Evolutionary conservation across 1,140 invertebrate genomes (phyloP).

Genomic region (Euglossa dilemma): DNA sequence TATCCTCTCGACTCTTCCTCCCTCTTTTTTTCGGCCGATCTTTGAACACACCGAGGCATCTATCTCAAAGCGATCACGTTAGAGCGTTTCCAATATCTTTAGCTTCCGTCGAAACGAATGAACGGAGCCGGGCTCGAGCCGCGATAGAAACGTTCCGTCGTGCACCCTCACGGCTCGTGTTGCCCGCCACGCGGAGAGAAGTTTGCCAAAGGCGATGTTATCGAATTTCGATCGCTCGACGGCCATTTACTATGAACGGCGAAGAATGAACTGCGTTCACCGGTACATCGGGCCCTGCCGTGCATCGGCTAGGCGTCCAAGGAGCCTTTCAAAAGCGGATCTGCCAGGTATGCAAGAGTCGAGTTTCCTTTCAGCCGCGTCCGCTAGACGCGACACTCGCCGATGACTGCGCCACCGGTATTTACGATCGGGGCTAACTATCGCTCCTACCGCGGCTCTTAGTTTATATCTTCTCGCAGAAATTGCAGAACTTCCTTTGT

Average conservation of each 20-base stretch:
- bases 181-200: conserved; percentile 32
- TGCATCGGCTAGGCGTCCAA: conserved; percentile 30
- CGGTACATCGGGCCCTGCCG: conserved; percentile 18
- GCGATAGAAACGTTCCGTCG: conserved; percentile 45
- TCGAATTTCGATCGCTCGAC: conserved; percentile 58
- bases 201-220: conserved; percentile 57
- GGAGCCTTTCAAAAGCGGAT: conserved; percentile 50
- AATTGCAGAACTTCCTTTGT: not conserved
- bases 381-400: conserved; percentile 15
- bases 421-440: conserved; percentile 26
- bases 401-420: conserved; percentile 26
- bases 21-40: not conserved
- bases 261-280: conserved; percentile 51
- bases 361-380: conserved; percentile 42
- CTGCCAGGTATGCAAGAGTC: conserved; percentile 40
- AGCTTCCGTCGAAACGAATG: conserved; percentile 54
- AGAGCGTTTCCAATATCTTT: conserved; percentile 55
- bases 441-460: not conserved
- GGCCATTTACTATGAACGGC: conserved; percentile 52
- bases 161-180: conserved; percentile 25
- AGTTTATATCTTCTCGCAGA: not conserved
- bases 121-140: not conserved
- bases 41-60: conserved; percentile 28
- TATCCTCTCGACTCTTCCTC: conserved; percentile 10
- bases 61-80: conserved; percentile 53